Base-by-base conservation (phyloP, 1,140 invertebrate genomes). In the Drosophila bipectinata region DNA sequence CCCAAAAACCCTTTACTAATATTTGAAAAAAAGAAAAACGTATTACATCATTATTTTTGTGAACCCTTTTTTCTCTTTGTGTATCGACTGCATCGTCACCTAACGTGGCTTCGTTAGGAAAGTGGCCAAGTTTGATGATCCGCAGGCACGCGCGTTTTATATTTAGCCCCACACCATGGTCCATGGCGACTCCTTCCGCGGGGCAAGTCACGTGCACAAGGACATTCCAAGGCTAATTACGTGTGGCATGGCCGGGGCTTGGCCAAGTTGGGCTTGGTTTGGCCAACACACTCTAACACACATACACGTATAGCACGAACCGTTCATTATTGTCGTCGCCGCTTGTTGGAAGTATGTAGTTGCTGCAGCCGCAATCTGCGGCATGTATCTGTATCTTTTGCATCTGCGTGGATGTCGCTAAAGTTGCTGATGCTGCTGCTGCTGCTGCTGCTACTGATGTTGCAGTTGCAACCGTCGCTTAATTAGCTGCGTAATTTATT, bases 171-270 rank as follows among this genome's bases (percentile, higher is more conserved):
- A 78, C 58, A 79, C 63, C 57, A 64, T 34, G 48, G 34, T 34
- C 58, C 62, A 41, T 60, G 37, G 55, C 44, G 58, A 41, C 54
- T 59, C 45, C 41, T 54, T 54, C 59, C 58, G 57, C 75, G 66
- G 78, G 61, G 71, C 84, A 69, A 69, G 77, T 89, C 80, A 89
- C 85, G 83, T 89, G 85, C 85, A 79, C 85, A 89, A 89, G 85
- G 85, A 89, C 85, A 89, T 89, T 85, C 85, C 85, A 89, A 90
- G 85, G 85, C 85, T 89, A 89, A 89, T 89, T 89, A 85, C 85
- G 80, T 79, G 60, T 88, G 83, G 79, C 83, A 69, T 69, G 47
- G 76, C 57, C 37, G 49, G 60, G 55, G 41, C 45, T 64, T 49
- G 77, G 76, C n/a, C 55, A 47, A 47, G 18, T 48, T 60, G 56